Conservation (phyloP, 2,888 invertebrate genomes). For the Dioctria linearis region DNA sequence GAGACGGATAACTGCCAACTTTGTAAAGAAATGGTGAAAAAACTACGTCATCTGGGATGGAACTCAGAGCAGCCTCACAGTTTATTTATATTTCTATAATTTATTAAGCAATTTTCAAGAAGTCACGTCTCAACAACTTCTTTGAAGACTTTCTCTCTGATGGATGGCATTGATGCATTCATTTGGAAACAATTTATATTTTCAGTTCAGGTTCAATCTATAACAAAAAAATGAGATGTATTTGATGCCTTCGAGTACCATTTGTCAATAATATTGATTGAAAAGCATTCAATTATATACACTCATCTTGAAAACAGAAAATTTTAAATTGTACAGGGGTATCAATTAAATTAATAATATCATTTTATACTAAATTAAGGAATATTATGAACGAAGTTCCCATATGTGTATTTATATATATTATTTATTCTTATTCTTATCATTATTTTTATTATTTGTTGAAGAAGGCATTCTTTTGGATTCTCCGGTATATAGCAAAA, state of each 20-base stretch:
- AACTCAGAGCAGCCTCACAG: not conserved
- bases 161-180: conserved; percentile 49
- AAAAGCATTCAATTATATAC: not conserved
- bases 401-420: too few species aligned
- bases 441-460: too few species aligned
- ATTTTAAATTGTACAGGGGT: too few species aligned
- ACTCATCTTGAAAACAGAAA: too few species aligned
- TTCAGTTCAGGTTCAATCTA: not conserved
- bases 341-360: too few species aligned
- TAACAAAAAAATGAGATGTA: not conserved
- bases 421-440: too few species aligned
- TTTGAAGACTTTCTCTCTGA: conserved; percentile 42
- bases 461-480: too few species aligned
- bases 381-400: too few species aligned
- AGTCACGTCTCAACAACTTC: conserved; percentile 50
- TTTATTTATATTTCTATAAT: conserved; percentile 49
- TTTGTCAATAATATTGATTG: conserved; percentile 12
- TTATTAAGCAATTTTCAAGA: conserved; percentile 49
- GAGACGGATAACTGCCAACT: not conserved
- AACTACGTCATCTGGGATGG: not conserved
- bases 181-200: conserved; percentile 42
- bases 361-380: too few species aligned
- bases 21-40: not conserved
- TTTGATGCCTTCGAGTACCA: conserved; percentile 26
- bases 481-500: too few species aligned